Evolutionary conservation across 2,888 invertebrate genomes (phyloP).

Genomic region (Limenitis camilla): DNA sequence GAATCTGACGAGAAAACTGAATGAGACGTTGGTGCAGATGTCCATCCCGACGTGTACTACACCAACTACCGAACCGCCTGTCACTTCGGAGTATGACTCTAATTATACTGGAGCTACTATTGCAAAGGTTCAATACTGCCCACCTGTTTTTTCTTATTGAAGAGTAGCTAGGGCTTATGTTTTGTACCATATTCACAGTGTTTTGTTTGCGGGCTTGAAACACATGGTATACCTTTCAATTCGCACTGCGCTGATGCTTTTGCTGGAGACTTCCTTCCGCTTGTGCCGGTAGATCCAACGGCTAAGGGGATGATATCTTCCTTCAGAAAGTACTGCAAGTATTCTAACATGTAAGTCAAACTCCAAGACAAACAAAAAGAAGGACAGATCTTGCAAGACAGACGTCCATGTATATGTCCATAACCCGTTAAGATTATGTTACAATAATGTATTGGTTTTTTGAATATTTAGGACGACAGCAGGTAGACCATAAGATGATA

Average conservation of each 20-base stretch:
- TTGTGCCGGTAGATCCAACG: constrained; percentile 40
- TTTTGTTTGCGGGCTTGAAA: constrained; percentile 48
- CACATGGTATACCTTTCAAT: constrained; percentile 33
- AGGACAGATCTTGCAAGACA: too few species aligned
- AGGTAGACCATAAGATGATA: too few species aligned
- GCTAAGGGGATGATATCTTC: constrained; percentile 36
- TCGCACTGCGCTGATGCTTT: constrained; percentile 52
- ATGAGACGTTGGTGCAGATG: constrained; percentile 32
- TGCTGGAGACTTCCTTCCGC: constrained; percentile 46
- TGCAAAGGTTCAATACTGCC: constrained; percentile 34
- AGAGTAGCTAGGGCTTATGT: too few species aligned
- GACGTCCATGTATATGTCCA: too few species aligned
- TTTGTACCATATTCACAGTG: too few species aligned
- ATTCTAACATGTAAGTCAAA: constrained; percentile 41
- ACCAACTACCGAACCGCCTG: constrained; percentile 17
- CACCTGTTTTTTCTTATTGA: too few species aligned
- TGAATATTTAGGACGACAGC: too few species aligned
- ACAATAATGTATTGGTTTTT: too few species aligned
- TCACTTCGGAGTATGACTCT: constrained; percentile 24
- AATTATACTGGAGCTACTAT: constrained; percentile 33
- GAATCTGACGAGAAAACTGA: constrained; percentile 38
- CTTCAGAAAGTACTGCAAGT: constrained; percentile 50
- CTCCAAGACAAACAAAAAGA: too few species aligned
- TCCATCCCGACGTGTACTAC: constrained; percentile 37
- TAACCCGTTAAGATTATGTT: too few species aligned